Evolutionary conservation across 2,797 vertebrate genomes (phyloP).

Genomic region (Capromys pilorides): DNA sequence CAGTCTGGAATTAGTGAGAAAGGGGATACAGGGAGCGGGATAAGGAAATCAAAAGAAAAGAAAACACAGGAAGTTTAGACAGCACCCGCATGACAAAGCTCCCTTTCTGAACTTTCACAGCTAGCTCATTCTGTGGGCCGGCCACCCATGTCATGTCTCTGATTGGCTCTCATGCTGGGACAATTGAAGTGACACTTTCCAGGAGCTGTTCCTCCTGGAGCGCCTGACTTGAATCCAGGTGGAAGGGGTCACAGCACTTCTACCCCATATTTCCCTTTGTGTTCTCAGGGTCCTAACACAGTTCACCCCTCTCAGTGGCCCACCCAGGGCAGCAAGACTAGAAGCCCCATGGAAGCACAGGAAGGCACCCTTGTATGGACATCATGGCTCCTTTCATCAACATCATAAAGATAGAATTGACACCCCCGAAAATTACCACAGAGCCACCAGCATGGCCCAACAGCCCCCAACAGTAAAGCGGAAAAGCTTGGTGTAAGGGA

Average conservation of each 20-base stretch:
- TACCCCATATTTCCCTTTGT: fast-evolving
- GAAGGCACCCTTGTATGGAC: fast-evolving
- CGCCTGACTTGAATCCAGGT: background rate
- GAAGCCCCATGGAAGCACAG: fast-evolving
- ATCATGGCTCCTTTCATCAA: background rate
- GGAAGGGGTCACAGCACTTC: background rate
- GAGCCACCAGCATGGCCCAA: fast-evolving
- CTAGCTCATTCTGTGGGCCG: background rate
- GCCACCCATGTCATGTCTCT: fast-evolving
- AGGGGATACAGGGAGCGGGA: fast-evolving
- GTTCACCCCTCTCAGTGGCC: background rate
- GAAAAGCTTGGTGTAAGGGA: background rate
- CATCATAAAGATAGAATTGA: background rate
- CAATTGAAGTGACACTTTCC: background rate
- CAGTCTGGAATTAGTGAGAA: background rate
- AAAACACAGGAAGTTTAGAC: background rate
- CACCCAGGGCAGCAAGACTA: fast-evolving
- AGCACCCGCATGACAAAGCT: background rate
- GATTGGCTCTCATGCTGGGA: background rate
- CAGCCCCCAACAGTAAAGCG: fast-evolving
- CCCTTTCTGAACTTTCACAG: background rate
- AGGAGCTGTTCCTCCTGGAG: fast-evolving
- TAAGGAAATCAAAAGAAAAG: background rate
- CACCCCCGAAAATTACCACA: background rate
- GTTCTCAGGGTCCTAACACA: background rate